Evolutionary conservation across 2,888 invertebrate species (phyloP), one percentile per base, ranked within the genome.

Genomic region (Caenorhabditis macrosperma): DNA sequence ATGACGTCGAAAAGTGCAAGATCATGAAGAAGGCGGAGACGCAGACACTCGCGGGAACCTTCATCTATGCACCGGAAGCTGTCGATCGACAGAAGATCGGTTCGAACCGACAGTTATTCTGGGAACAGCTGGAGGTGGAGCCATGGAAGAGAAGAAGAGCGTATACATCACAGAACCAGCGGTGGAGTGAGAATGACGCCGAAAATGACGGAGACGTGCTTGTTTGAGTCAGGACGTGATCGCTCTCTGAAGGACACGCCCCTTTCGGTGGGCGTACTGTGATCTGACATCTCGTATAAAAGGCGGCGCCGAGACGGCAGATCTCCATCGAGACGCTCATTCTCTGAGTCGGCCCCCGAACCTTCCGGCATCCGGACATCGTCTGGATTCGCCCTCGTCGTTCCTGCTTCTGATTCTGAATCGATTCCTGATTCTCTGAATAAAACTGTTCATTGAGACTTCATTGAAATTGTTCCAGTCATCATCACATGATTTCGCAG

Each of bases 31-130:
- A 59, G 26, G 28, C 20, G 38, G 64, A 74, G 74, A 64, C 46
- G 59, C 35, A 64, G 74, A 50, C 50, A 64, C 50, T 64, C 20
- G n/a, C n/a, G 41, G 60, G 30, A 52, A 59, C 69, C 48, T 61
- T 71, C 55, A 55, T 74, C 74, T 20, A 50, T 63, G 74, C 74
- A 74, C 74, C 74, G 74, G 74, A 74, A 64, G 55, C 46, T 61
- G 44, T 54, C 41, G 24, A 44, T 61, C 30, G 30, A 28, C 54
- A 9, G 54, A 54, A 54, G 54, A 54, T 54, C 54, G 26, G 28
- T n/a, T 10, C 33, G 50, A 71, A 71, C 35, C 26, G 38, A 71
- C 9, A 35, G 60, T 54, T 72, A 72, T 72, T 72, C 64, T 46
- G 46, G 63, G 55, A 54, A 15, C 60, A 41, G 28, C 26, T 46